These are phyloP conservation scores for Dendroctonus valens DNA, from an alignment of 1,140 invertebrate genomes.

Conservation along the genomic window DNA sequence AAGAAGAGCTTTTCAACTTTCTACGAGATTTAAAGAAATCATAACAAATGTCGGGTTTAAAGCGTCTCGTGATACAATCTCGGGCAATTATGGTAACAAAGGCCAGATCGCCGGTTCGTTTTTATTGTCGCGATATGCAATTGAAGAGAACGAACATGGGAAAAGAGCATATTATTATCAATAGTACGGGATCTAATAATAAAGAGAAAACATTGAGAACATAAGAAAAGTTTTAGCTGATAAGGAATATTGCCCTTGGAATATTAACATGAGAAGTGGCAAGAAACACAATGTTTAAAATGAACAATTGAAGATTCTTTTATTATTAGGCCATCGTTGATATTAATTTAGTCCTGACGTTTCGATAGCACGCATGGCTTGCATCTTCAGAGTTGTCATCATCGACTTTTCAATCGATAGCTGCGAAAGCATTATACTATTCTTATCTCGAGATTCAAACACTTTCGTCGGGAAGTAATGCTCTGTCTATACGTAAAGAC, in stretches of 20 bases:
- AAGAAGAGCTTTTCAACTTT: slow-evolving; percentile 15
- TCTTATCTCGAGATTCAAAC: too few species aligned
- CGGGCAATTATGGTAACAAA: slow-evolving; percentile 10
- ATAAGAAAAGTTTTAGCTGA: not conserved
- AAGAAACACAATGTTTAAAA: too few species aligned
- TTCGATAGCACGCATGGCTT: too few species aligned
- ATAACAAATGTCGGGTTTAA: slow-evolving; percentile 2
- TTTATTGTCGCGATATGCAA: slow-evolving; percentile 18
- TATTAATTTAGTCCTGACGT: too few species aligned
- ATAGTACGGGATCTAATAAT: slow-evolving; percentile 8
- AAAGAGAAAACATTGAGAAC: too few species aligned
- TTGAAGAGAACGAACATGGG: slow-evolving; percentile 4
- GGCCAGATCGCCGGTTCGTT: slow-evolving; percentile 8
- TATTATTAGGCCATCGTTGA: too few species aligned
- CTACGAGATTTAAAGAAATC: slow-evolving; percentile 13
- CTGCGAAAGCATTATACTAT: too few species aligned
- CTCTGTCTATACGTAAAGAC: too few species aligned
- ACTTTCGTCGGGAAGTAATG: too few species aligned
- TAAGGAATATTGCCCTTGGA: not conserved
- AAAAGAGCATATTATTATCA: not conserved
- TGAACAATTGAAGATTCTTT: too few species aligned
- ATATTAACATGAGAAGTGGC: not conserved
- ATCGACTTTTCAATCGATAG: too few species aligned
- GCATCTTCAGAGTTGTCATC: too few species aligned
- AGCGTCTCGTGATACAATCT: slow-evolving; percentile 2